Evolutionary conservation across 2,797 vertebrate genomes (phyloP).

Genomic region (Astyanax mexicanus): DNA sequence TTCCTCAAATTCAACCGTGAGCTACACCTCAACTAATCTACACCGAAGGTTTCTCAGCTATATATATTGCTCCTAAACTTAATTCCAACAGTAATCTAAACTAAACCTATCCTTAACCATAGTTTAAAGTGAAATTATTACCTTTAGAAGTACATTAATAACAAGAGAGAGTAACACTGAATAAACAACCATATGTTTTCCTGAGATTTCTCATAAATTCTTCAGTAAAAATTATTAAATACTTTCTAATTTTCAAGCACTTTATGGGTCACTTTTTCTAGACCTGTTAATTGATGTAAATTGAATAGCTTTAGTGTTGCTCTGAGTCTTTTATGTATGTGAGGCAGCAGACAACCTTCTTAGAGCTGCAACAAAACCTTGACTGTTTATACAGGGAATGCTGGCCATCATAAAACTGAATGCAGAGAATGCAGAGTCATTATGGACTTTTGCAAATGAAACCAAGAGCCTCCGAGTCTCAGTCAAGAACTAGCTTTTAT

Average conservation of each 20-base stretch:
- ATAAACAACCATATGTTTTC: no score
- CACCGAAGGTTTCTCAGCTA: no score
- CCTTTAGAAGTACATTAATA: no score
- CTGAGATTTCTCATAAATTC: no score
- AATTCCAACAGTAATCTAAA: no score
- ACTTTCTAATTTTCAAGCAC: background rate
- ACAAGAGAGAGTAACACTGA: no score
- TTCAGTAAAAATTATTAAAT: no score
- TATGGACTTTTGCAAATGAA: background rate
- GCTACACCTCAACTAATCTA: no score
- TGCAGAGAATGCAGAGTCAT: background rate
- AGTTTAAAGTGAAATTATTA: no score
- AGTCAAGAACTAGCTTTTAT: background rate
- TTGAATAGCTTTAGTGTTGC: background rate
- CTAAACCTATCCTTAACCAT: no score
- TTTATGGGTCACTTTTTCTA: background rate
- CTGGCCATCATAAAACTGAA: background rate
- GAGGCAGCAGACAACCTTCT: background rate
- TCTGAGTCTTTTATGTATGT: background rate
- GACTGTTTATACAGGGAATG: background rate
- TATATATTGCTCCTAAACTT: no score
- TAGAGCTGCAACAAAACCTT: background rate
- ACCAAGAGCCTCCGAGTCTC: background rate
- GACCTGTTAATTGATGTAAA: background rate
- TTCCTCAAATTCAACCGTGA: no score